Conservation (phyloP, 30 jellyfish, hydroid and myxozoan species). For the Pseudorhiza aurosa region DNA sequence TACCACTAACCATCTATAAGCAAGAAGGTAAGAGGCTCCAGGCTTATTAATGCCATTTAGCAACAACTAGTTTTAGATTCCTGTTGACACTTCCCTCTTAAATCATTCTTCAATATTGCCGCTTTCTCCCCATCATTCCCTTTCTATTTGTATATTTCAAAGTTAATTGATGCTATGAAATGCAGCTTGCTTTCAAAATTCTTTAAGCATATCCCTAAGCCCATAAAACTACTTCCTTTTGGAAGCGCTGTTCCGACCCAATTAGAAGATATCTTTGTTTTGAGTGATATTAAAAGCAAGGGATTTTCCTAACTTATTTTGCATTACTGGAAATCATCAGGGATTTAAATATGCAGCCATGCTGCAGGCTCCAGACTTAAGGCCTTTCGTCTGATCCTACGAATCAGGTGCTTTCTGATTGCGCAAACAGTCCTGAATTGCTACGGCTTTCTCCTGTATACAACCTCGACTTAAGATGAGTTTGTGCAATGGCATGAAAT, state of each 20-base stretch:
- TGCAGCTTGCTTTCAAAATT: not conserved
- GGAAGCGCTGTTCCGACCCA: not conserved
- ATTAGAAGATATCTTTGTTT: not conserved
- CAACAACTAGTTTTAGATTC: not conserved
- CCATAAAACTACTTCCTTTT: not conserved
- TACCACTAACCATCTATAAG: not conserved
- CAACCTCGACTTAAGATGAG: no score
- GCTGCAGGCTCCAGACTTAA: no score
- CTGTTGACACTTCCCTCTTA: not conserved
- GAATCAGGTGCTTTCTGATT: no score
- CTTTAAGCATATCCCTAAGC: not conserved
- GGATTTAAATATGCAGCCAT: not conserved
- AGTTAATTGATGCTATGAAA: not conserved
- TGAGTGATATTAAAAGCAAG: not conserved
- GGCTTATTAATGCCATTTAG: not conserved
- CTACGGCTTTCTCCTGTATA: no score
- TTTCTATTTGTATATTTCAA: not conserved
- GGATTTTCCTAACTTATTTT: not conserved
- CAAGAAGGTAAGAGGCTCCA: not conserved
- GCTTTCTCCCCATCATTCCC: not conserved
- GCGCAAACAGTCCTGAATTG: no score
- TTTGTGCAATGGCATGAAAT: no score
- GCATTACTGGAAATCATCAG: not conserved
- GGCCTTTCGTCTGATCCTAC: no score
- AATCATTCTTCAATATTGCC: not conserved